A percentile compares a stretch with the other conserved stretches of the same genome.
phyloP scores from a whole-genome alignment of 2,113 vertebrate genomes.

The Candoia aspera region DNA sequence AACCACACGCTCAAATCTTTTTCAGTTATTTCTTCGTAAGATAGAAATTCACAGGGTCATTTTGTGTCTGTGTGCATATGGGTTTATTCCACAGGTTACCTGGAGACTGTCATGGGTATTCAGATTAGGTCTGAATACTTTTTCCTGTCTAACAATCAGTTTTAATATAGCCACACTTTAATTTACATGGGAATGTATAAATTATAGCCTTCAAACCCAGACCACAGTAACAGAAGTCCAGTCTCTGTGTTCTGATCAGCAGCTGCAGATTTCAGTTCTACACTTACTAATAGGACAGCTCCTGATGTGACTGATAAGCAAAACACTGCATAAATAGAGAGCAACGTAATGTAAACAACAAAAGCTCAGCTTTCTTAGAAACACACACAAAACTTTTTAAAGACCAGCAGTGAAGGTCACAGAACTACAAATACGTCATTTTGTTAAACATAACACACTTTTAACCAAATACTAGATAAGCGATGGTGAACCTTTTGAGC shows the following conservation, averaged over 20 bases:
- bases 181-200: background rate
- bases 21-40: background rate
- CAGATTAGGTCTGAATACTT: background rate
- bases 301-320: constrained; percentile 23
- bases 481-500: too few species aligned
- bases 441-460: background rate
- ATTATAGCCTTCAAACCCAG: background rate
- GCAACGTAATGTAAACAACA: constrained; percentile 14
- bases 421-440: constrained; percentile 12
- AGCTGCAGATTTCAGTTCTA: constrained; percentile 24
- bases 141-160: too few species aligned
- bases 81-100: background rate
- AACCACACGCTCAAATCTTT: background rate
- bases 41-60: background rate
- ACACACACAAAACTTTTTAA: background rate
- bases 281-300: constrained; percentile 17
- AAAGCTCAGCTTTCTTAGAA: background rate
- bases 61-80: background rate
- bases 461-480: too few species aligned
- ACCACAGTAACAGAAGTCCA: background rate
- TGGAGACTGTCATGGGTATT: background rate
- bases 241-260: background rate
- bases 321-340: constrained; percentile 5
- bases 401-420: constrained; percentile 12
- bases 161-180: background rate